A percentile compares a stretch with the other conserved stretches of the same genome.
phyloP scores from a whole-genome alignment of 1,140 invertebrate genomes.

The Penaeus chinensis region DNA sequence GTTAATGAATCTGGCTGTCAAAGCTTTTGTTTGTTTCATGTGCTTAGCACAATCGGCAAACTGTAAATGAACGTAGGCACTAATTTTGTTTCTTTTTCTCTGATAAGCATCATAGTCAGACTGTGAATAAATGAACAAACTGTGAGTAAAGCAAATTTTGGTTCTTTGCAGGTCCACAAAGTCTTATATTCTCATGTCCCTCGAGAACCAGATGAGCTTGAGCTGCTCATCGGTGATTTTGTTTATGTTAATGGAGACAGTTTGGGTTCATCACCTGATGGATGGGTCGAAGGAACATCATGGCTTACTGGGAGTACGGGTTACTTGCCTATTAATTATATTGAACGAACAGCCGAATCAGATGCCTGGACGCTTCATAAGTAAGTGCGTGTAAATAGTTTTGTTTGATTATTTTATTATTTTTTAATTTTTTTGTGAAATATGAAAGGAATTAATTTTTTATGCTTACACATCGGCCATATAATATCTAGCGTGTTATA shows the following conservation, averaged over 20 bases:
- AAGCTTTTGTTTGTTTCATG: no score
- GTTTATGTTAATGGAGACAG: conserved; percentile 83
- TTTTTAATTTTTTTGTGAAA: background rate
- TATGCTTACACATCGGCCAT: no score
- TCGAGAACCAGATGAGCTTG: conserved; percentile 83
- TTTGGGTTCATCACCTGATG: conserved; percentile 79
- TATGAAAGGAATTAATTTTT: background rate
- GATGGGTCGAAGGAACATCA: conserved; percentile 88
- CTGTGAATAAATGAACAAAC: no score
- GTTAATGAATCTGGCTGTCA: no score
- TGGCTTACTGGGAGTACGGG: conserved; percentile 84
- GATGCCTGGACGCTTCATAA: conserved; percentile 90
- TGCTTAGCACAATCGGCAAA: no score
- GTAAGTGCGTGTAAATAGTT: conserved; percentile 56
- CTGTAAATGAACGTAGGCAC: no score
- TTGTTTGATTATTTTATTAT: background rate
- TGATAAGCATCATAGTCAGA: no score
- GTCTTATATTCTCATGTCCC: conserved; percentile 84
- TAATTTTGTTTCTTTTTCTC: no score
- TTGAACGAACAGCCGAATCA: conserved; percentile 84
- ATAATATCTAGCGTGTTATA: no score
- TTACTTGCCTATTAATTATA: conserved; percentile 83
- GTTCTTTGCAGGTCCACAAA: conserved; percentile 76
- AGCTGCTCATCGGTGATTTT: conserved; percentile 86
- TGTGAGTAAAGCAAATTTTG: background rate